Percentiles rank a stretch among this genome's conserved stretches.
phyloP scores from a whole-genome alignment of 2,797 vertebrate genomes.

The Tangara arthus region DNA sequence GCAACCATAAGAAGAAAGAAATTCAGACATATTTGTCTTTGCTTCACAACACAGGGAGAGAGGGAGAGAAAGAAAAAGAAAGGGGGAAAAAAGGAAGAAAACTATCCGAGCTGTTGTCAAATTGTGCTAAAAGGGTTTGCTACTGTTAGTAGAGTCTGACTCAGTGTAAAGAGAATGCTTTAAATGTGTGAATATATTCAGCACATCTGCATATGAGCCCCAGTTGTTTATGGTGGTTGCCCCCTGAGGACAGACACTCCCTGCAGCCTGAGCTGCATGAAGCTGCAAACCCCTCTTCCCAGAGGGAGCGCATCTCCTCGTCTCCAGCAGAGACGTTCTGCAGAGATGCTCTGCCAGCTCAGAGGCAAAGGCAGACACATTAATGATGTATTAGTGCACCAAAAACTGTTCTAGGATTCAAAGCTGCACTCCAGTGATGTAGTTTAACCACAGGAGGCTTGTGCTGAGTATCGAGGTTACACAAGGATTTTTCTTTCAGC shows the following conservation, averaged over 20 bases:
- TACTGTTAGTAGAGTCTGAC: not conserved
- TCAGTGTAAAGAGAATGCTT: not conserved
- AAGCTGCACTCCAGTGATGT: not conserved
- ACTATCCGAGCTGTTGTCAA: not conserved
- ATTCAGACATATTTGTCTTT: not conserved
- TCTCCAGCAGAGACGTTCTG: not conserved
- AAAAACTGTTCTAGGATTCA: conserved; percentile 25
- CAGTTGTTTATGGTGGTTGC: not conserved
- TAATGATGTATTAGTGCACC: conserved; percentile 33
- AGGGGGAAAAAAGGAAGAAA: not conserved
- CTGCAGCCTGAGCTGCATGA: not conserved
- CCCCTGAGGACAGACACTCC: not conserved
- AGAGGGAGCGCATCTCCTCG: not conserved
- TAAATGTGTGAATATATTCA: not conserved
- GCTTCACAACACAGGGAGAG: not conserved
- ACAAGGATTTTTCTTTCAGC: not conserved
- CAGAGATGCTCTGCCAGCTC: not conserved
- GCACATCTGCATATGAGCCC: not conserved
- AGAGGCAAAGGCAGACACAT: not conserved
- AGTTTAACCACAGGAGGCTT: conserved; percentile 4
- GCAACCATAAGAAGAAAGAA: not conserved
- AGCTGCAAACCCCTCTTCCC: not conserved
- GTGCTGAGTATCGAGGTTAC: not conserved
- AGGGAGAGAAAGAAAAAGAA: not conserved
- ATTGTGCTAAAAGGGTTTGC: not conserved